A percentile compares a stretch with the other conserved stretches of the same genome.
phyloP scores from a whole-genome alignment of 92 coral and sea anemone species.

The Pocillopora grandis region DNA sequence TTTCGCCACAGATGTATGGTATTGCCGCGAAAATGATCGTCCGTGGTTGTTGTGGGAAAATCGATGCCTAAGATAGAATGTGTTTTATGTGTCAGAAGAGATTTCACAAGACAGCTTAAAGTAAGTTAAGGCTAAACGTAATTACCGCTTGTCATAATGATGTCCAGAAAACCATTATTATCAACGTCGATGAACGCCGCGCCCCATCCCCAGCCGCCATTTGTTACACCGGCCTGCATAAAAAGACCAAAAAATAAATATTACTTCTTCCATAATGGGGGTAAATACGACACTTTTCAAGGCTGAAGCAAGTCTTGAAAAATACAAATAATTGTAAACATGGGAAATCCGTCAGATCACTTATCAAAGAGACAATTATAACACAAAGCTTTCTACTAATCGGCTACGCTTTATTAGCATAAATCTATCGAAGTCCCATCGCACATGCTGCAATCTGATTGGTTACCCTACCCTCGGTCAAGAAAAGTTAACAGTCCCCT shows the following conservation, averaged over 20 bases:
- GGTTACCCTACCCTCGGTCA: too few species aligned
- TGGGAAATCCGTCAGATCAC: too few species aligned
- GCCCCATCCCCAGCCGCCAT: constrained; percentile 99
- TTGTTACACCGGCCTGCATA: constrained; percentile 78
- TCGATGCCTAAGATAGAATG: constrained; percentile 61
- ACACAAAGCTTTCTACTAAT: too few species aligned
- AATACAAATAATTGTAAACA: too few species aligned
- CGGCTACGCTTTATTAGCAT: too few species aligned
- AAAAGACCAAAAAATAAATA: background rate
- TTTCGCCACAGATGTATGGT: constrained; percentile 91
- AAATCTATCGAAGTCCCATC: too few species aligned
- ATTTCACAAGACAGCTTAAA: background rate
- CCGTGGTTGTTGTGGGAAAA: constrained; percentile 84
- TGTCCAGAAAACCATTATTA: constrained; percentile 83
- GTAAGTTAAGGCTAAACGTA: background rate
- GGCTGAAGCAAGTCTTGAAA: too few species aligned
- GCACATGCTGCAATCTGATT: too few species aligned
- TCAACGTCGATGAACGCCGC: constrained; percentile 92
- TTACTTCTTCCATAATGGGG: too few species aligned
- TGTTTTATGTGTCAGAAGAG: background rate
- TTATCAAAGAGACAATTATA: too few species aligned
- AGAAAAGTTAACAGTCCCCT: too few species aligned
- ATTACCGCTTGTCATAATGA: constrained; percentile 87
- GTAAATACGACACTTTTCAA: too few species aligned
- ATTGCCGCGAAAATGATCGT: constrained; percentile 71